Conservation (phyloP, 1,140 invertebrate genomes). For the Ceratina calcarata region DNA sequence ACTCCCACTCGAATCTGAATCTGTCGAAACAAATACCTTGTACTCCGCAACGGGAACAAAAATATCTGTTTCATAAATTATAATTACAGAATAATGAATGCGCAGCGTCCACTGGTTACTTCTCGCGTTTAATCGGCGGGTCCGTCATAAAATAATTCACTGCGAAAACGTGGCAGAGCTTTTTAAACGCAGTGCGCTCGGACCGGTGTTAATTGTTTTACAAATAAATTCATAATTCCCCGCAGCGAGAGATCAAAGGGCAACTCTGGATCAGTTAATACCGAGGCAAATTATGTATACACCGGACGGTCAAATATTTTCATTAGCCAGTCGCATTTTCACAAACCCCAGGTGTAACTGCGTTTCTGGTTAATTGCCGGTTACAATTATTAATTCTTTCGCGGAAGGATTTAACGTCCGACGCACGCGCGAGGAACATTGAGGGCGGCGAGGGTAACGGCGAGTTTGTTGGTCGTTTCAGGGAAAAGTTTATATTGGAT, state of each 20-base stretch:
- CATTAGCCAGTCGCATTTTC: neutral
- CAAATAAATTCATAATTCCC: constrained; percentile 27
- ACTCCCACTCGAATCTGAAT: no score
- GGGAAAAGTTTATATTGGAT: constrained; percentile 74
- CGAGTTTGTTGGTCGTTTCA: constrained; percentile 11
- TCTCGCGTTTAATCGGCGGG: neutral
- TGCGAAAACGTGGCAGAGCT: neutral
- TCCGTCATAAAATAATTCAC: constrained; percentile 10
- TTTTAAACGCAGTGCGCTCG: neutral
- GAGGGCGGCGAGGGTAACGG: neutral
- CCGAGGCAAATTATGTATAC: constrained; percentile 4
- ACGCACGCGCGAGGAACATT: neutral
- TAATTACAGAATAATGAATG: no score
- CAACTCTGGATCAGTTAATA: neutral
- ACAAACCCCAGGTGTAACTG: neutral
- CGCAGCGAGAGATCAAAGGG: constrained; percentile 13
- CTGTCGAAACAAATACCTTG: no score
- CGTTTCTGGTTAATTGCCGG: constrained; percentile 22
- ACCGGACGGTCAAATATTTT: constrained; percentile 22
- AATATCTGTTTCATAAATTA: no score
- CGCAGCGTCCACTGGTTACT: no score
- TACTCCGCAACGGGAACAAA: no score
- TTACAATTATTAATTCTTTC: neutral
- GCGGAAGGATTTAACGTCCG: neutral
- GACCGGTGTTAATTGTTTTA: constrained; percentile 17